Evolutionary conservation across 1,140 invertebrate genomes (phyloP).

Genomic region (Trichonephila inaurata): DNA sequence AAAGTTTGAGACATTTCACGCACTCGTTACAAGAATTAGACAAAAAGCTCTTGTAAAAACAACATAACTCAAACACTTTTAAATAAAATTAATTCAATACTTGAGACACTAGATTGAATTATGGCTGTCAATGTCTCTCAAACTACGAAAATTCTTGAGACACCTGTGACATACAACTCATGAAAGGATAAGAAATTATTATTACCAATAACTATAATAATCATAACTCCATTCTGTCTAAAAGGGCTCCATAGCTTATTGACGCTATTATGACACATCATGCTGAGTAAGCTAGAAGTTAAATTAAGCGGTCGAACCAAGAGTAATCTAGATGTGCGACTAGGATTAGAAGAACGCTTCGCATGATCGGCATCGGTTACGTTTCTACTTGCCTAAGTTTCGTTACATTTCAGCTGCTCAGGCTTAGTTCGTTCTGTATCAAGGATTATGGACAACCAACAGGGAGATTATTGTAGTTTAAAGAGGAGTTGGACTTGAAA

Average conservation of each 20-base stretch:
- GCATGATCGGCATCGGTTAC: not conserved
- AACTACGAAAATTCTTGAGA: not conserved
- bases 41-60: too few species aligned
- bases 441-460: not conserved
- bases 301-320: constrained; percentile 31
- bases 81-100: too few species aligned
- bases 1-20: too few species aligned
- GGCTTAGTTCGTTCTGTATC: constrained; percentile 22
- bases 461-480: constrained; percentile 6
- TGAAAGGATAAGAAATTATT: not conserved
- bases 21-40: too few species aligned
- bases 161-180: not conserved
- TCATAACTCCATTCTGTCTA: not conserved
- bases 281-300: constrained; percentile 11
- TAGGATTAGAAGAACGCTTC: constrained; percentile 21
- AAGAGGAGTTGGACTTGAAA: not conserved
- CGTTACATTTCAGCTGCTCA: constrained; percentile 1
- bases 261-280: constrained; percentile 5
- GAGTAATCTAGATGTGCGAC: constrained; percentile 30
- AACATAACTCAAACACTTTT: too few species aligned
- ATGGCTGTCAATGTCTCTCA: not conserved
- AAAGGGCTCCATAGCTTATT: constrained; percentile 1
- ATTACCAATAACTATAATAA: not conserved
- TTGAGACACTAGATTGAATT: too few species aligned
- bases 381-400: not conserved